Evolutionary conservation across 2,113 vertebrate genomes (phyloP).

Genomic region (Cyprinodon brontotheroides): DNA sequence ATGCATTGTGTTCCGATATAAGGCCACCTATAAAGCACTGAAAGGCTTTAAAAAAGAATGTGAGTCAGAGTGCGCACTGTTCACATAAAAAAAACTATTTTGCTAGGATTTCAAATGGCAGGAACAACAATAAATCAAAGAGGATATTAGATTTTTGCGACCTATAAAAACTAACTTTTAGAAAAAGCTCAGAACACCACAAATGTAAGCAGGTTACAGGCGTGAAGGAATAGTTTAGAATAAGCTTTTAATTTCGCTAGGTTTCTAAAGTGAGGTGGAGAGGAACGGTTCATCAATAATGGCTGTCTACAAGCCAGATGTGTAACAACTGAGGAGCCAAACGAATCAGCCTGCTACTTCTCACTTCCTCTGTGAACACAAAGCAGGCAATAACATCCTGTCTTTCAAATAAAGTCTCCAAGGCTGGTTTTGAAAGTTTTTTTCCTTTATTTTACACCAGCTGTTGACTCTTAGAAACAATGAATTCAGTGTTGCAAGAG

Average conservation of each 20-base stretch:
- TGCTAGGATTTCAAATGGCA: not conserved
- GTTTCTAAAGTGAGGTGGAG: not conserved
- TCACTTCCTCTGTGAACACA: not conserved
- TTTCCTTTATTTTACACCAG: not conserved
- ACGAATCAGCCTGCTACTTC: not conserved
- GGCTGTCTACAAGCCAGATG: not conserved
- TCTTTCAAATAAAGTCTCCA: not conserved
- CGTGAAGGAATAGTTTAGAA: not conserved
- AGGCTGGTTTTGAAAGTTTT: not conserved
- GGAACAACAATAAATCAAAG: not conserved
- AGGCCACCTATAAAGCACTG: not conserved
- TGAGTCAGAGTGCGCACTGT: not conserved
- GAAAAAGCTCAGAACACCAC: not conserved
- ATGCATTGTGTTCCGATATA: not conserved
- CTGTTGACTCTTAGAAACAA: not conserved
- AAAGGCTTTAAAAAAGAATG: not conserved
- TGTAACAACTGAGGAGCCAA: not conserved
- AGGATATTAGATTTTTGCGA: not conserved
- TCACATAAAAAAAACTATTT: not conserved
- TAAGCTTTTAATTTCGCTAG: not conserved
- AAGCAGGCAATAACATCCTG: not conserved
- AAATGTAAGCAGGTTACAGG: not conserved
- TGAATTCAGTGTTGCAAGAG: not conserved
- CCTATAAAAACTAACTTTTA: not conserved
- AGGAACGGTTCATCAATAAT: not conserved